Evolutionary conservation across 64 coral and sea anemone species (phyloP).

Genomic region (Hydrozoanthus tunicans): DNA sequence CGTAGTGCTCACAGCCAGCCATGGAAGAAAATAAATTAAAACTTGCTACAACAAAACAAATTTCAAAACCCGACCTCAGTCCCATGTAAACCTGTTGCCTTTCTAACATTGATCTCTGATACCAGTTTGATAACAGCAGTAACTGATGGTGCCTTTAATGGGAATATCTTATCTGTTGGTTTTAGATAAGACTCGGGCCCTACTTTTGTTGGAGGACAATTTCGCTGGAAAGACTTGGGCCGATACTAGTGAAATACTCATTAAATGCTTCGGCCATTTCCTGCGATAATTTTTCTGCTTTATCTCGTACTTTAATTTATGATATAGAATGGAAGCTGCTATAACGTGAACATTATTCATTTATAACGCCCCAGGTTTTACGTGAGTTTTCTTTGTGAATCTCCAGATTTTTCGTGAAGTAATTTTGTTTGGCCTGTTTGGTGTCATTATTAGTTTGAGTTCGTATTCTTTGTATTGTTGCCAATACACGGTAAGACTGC

Average conservation of each 20-base stretch:
- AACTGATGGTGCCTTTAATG: not conserved
- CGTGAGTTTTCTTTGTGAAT: too few species aligned
- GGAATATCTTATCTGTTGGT: not conserved
- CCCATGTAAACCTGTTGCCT: slow-evolving; percentile 10
- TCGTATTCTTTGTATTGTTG: too few species aligned
- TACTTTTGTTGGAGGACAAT: not conserved
- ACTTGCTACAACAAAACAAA: not conserved
- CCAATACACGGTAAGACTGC: too few species aligned
- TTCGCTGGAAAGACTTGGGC: not conserved
- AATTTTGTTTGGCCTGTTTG: too few species aligned
- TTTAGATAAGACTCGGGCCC: not conserved
- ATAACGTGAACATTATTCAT: too few species aligned
- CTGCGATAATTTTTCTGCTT: too few species aligned
- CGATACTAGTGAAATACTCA: not conserved
- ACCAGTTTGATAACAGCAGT: not conserved
- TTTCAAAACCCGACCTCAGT: not conserved
- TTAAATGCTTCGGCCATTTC: too few species aligned
- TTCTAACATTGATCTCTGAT: not conserved
- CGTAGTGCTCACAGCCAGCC: slow-evolving; percentile 4
- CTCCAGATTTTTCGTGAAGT: too few species aligned
- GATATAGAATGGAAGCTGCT: too few species aligned
- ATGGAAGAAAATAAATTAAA: not conserved
- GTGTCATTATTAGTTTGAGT: too few species aligned
- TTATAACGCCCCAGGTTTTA: too few species aligned
- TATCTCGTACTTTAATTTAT: too few species aligned